phyloP scores from a whole-genome alignment of 2,113 vertebrate genomes.

The Percopsis transmontana region DNA sequence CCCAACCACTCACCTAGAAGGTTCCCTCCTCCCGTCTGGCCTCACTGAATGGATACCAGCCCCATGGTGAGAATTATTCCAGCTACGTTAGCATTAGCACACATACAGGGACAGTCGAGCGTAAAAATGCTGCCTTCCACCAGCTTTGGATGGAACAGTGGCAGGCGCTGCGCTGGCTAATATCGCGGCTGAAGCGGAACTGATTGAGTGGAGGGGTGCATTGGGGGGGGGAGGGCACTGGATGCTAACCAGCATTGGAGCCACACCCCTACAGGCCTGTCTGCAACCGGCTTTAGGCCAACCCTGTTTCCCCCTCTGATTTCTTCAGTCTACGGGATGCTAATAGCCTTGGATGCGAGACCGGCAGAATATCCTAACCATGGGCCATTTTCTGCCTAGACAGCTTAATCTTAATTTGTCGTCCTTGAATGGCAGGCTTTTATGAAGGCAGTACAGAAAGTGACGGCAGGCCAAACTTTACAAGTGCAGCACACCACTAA shows the following conservation, averaged over 20 bases:
- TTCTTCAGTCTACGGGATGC: neutral
- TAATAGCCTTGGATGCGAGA: constrained; percentile 3
- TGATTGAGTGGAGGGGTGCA: constrained; percentile 30
- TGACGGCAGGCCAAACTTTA: too few relatives aligned
- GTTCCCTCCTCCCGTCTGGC: constrained; percentile 9
- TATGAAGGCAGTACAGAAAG: too few relatives aligned
- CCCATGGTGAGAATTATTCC: constrained; percentile 37
- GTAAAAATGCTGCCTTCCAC: constrained; percentile 33
- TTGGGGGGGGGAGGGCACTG: neutral
- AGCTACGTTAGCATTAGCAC: constrained; percentile 26
- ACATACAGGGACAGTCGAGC: constrained; percentile 10
- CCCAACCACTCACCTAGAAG: constrained; percentile 5
- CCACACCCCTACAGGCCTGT: neutral
- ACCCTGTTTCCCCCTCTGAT: neutral
- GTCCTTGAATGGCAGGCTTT: too few relatives aligned
- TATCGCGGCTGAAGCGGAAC: constrained; percentile 42
- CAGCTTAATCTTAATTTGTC: too few relatives aligned
- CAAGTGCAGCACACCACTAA: too few relatives aligned
- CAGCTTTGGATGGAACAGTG: constrained; percentile 3
- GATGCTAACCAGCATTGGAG: constrained; percentile 7
- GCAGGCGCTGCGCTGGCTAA: constrained; percentile 26
- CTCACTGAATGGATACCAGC: constrained; percentile 25
- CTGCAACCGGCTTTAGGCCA: neutral
- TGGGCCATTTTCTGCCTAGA: neutral
- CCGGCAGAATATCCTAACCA: constrained; percentile 6